Base-by-base conservation (phyloP, 1,140 invertebrate genomes). In the Trypoxylus dichotomus region DNA sequence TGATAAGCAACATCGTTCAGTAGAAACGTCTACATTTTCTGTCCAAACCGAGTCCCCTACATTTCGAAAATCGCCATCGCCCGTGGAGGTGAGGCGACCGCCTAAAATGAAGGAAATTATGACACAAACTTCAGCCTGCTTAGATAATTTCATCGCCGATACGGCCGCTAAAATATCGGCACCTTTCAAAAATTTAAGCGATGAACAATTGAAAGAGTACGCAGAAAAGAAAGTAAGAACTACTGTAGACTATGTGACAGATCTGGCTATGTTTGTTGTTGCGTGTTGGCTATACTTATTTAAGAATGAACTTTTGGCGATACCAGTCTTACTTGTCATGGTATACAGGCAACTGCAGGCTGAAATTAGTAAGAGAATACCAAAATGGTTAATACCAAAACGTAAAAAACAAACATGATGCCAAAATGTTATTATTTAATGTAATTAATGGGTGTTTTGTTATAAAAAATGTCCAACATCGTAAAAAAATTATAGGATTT, bases 251-350 rank as follows among this genome's bases (percentile, higher is more conserved):
- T 94, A 93, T 81, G 85, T 90, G 8, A 93, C 92, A 0, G 93
- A 94, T 83, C 81, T 94, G 71, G 91, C 91, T 42, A 88, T 94
- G 79, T 88, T 94, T 74, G 71, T 92, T 15, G 89, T 94, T 1
- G 94, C 94, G 5, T 92, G 91, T 84, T 93, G 92, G 90, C 87
- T 95, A 43, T 95, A 94, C 84, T 84, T 94, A 11, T 95, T 94
- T 82, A 93, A 93, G 82, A 92, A 93, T 81, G 93, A 94, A 83
- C 87, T 91, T 74, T 86, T 94, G 21, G 92, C 93, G 1, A 89
- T 95, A 77, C 94, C 94, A 24, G 90, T 95, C 79, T 89, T 95
- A 75, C 88, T 91, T 7, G 86, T 95, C 0, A 90, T 94, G 81
- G 90, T 94, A 71, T 95, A 94, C 83, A 89, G 93, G 76, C 92